Base-by-base conservation (phyloP, 2,797 vertebrate genomes). In the Acanthornis magna region DNA sequence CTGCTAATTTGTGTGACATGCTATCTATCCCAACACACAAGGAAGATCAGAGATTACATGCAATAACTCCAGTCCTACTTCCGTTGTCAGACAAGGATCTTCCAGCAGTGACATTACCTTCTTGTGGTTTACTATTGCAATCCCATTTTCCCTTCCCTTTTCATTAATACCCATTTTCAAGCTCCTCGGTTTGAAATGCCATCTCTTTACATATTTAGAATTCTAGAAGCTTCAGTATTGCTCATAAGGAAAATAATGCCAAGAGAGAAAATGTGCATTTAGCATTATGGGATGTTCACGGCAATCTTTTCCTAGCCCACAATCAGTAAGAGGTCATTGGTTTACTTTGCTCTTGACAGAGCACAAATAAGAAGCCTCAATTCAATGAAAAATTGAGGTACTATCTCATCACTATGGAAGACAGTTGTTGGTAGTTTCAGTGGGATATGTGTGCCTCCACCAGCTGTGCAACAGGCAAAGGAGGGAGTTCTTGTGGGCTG, bases 41-140 rank as follows among this genome's bases (percentile, higher is more conserved):
- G 34, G 54, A 62, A 91, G 82, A 95, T 83, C 61, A 86, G 88
- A 92, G 89, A 60, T 92, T 27, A 42, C 32, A 20, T n/a, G 45
- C 71, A 55, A 4, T 71, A 66, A 32, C 45, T 82, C 53, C 30
- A 55, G 86, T 70, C 77, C 71, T 79, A 20, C 80, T 81, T 68
- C 43, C 0, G 1, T 58, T 88, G 62, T 78, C 85, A 94, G 94
- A 75, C 25, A 84, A 94, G 63, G 45, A 94, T 96, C 86, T 95
- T 48, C 36, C 60, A 89, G n/a, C 54, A 92, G 55, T 1, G 20
- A 57, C 36, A 66, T 85, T 83, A 61, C 70, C 57, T 88, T 93
- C 45, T 62, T 86, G 85, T 92, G 89, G 82, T 78, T 92, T 96
- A 36, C 54, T 85, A 38, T 61, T 82, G 68, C 81, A 83, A 81